Evolutionary conservation across 1,140 invertebrate genomes (phyloP).

Genomic region (Drosophila lini): DNA sequence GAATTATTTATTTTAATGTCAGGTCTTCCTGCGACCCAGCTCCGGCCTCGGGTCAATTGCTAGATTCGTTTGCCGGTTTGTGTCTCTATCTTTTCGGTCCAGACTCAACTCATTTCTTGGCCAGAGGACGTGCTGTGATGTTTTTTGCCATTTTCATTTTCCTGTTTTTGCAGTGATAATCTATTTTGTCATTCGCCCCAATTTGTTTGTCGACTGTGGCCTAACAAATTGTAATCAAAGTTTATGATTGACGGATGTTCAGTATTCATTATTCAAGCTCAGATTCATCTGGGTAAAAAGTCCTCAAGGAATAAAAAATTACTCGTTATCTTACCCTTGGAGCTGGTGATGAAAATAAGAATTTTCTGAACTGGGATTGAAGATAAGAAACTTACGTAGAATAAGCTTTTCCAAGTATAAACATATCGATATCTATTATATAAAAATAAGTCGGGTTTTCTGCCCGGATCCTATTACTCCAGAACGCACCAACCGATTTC

Average conservation of each 20-base stretch:
- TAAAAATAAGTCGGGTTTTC: too few relatives aligned
- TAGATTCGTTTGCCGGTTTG: slow-evolving; percentile 13
- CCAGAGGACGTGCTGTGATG: slow-evolving; percentile 24
- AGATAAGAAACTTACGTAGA: too few relatives aligned
- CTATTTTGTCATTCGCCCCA: slow-evolving; percentile 63
- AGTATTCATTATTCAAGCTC: slow-evolving; percentile 41
- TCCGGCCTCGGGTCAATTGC: slow-evolving; percentile 45
- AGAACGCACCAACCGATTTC: too few relatives aligned
- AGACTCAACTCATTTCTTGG: slow-evolving; percentile 37
- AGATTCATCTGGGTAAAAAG: slow-evolving; percentile 22
- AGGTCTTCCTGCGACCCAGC: slow-evolving; percentile 42
- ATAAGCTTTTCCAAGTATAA: too few relatives aligned
- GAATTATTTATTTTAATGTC: slow-evolving; percentile 79
- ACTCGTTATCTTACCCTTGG: slow-evolving; percentile 1
- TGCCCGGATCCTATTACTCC: too few relatives aligned
- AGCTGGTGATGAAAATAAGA: not conserved
- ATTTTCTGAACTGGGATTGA: too few relatives aligned
- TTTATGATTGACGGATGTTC: slow-evolving; percentile 53
- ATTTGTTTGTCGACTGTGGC: slow-evolving; percentile 57
- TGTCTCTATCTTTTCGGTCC: slow-evolving; percentile 14
- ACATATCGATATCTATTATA: too few relatives aligned
- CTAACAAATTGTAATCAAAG: slow-evolving; percentile 55
- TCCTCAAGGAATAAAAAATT: slow-evolving; percentile 19
- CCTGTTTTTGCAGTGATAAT: slow-evolving; percentile 53
- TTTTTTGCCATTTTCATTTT: slow-evolving; percentile 34